Evolutionary conservation across 2,113 vertebrate genomes (phyloP).

Genomic region (Esox niger): DNA sequence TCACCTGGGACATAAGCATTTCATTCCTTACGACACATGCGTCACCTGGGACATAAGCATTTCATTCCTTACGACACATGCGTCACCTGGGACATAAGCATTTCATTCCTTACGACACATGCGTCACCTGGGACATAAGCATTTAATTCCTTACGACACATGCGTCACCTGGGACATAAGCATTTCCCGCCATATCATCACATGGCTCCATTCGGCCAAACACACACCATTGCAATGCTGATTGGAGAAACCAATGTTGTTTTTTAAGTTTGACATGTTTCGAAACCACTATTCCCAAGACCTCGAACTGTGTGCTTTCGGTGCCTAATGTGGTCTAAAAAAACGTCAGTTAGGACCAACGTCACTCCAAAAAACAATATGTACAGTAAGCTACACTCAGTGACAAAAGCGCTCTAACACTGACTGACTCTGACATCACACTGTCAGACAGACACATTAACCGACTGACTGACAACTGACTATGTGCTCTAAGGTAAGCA

Average conservation of each 20-base stretch:
- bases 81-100: too few relatives aligned
- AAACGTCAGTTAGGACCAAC: constrained; percentile 43
- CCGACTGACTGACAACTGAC: constrained; percentile 48
- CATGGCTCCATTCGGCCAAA: background rate
- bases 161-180: constrained; percentile 41
- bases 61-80: too few relatives aligned
- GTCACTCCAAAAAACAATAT: constrained; percentile 18
- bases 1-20: too few relatives aligned
- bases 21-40: too few relatives aligned
- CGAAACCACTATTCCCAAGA: constrained; percentile 61
- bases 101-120: too few relatives aligned
- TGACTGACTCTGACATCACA: constrained; percentile 22
- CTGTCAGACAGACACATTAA: constrained; percentile 43
- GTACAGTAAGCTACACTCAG: constrained; percentile 45
- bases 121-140: too few relatives aligned
- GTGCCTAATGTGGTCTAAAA: constrained; percentile 61
- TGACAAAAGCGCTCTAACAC: constrained; percentile 48
- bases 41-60: too few relatives aligned
- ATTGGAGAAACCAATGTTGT: constrained; percentile 25
- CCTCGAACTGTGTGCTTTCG: constrained; percentile 50
- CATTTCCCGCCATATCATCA: constrained; percentile 1
- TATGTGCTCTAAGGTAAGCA: constrained; percentile 60
- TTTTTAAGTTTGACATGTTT: constrained; percentile 52
- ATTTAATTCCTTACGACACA: constrained; percentile 55
- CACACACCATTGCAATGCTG: background rate